These are phyloP conservation scores for Lethrus apterus DNA, from an alignment of 1,140 invertebrate genomes.

Conservation along the genomic window DNA sequence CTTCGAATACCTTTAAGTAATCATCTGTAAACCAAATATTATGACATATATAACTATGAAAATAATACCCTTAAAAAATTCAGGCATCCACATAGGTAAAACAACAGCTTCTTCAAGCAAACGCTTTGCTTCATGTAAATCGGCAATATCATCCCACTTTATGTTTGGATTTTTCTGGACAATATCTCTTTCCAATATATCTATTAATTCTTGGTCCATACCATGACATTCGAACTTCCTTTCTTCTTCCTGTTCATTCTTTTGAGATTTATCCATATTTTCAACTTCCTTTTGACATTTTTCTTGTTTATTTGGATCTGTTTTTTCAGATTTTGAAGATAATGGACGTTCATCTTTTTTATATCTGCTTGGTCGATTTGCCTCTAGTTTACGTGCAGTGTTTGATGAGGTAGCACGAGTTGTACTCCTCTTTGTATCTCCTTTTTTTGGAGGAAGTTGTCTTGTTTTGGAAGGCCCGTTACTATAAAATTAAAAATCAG, in stretches of 20 bases:
- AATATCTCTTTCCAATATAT: constrained; percentile 93
- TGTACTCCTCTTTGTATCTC: constrained; percentile 28
- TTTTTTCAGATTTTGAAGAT: constrained; percentile 35
- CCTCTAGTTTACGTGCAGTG: constrained; percentile 28
- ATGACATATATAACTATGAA: neutral
- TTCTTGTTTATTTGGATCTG: constrained; percentile 25
- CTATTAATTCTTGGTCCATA: constrained; percentile 88
- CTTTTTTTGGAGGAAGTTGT: constrained; percentile 27
- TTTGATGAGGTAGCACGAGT: constrained; percentile 29
- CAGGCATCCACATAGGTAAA: constrained; percentile 95
- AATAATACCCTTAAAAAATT: constrained; percentile 84
- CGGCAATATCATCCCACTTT: constrained; percentile 96
- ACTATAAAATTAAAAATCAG: constrained; percentile 6
- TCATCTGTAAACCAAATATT: too few relatives aligned
- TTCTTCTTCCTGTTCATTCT: constrained; percentile 67
- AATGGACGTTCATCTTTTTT: constrained; percentile 39
- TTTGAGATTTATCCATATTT: constrained; percentile 57
- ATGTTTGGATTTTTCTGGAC: constrained; percentile 97
- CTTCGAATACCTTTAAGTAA: constrained; percentile 61
- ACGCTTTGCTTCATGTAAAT: constrained; percentile 89
- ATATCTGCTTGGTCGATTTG: constrained; percentile 15
- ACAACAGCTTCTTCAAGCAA: constrained; percentile 96
- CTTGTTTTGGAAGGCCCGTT: too few relatives aligned
- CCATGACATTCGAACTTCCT: constrained; percentile 86
- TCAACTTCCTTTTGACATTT: constrained; percentile 40